Evolutionary conservation across 2,888 invertebrate genomes (phyloP).

Genomic region (Scaptomyza parva): DNA sequence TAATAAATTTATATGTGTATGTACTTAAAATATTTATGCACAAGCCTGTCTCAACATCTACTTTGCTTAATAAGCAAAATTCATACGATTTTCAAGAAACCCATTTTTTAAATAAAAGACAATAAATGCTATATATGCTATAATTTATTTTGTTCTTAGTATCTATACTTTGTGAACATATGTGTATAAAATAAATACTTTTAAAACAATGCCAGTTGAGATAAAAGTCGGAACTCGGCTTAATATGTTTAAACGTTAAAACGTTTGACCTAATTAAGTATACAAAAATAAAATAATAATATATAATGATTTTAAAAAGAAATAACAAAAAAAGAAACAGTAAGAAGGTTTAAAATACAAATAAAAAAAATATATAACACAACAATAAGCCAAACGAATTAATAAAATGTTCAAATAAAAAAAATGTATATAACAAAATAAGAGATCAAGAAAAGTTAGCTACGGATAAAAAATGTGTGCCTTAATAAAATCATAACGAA

Average conservation of each 20-base stretch:
- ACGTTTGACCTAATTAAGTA: constrained; percentile 9
- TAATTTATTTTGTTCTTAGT: constrained; percentile 41
- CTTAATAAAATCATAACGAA: too few species aligned
- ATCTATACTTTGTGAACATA: constrained; percentile 14
- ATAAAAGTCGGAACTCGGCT: neutral
- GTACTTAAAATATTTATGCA: constrained; percentile 9
- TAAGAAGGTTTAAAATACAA: neutral
- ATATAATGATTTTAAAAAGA: neutral
- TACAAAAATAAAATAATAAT: neutral
- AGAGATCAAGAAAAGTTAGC: neutral
- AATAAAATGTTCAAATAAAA: neutral
- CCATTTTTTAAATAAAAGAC: neutral
- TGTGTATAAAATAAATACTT: constrained; percentile 24
- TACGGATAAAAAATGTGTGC: too few species aligned
- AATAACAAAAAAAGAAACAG: neutral
- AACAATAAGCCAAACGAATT: too few species aligned
- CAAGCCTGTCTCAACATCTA: constrained; percentile 19
- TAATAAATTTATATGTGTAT: constrained; percentile 18
- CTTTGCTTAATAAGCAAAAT: constrained; percentile 68
- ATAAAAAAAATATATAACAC: neutral
- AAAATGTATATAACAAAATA: neutral
- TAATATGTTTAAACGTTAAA: constrained; percentile 1
- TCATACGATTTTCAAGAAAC: constrained; percentile 66
- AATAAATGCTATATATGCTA: constrained; percentile 29
- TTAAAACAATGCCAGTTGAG: constrained; percentile 15